Percentiles rank a stretch among this genome's conserved stretches.
Evolutionary conservation across 2,113 vertebrate genomes (phyloP).

Genomic region (Laticauda laticaudata): DNA sequence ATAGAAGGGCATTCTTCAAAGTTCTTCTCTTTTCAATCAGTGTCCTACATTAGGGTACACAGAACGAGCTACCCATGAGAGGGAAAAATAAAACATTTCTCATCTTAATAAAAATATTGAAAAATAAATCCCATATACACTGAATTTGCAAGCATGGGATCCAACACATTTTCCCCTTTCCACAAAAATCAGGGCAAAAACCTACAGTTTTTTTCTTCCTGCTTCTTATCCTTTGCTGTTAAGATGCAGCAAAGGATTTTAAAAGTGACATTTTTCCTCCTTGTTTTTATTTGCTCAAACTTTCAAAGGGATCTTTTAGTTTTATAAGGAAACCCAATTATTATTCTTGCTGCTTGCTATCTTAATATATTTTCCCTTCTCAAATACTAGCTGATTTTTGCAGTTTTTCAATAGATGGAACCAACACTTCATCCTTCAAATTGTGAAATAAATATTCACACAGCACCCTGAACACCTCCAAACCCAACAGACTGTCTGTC

Average conservation of each 20-base stretch:
- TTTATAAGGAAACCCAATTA: neutral
- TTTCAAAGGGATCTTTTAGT: neutral
- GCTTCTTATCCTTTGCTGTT: neutral
- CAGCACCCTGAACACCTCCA: slow-evolving; percentile 8
- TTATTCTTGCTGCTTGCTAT: neutral
- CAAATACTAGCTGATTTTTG: slow-evolving; percentile 8
- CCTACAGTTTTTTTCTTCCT: neutral
- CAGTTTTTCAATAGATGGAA: slow-evolving; percentile 8
- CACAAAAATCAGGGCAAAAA: neutral
- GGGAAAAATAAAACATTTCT: neutral
- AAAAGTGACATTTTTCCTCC: neutral
- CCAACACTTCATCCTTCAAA: slow-evolving; percentile 14
- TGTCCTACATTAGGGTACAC: neutral
- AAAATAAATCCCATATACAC: neutral
- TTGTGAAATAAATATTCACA: slow-evolving; percentile 22
- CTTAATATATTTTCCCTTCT: neutral
- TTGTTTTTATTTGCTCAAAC: neutral
- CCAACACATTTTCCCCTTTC: neutral
- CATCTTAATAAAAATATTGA: neutral
- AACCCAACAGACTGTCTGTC: slow-evolving; percentile 10
- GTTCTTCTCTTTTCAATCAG: neutral
- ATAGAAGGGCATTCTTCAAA: neutral
- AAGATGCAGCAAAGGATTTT: neutral
- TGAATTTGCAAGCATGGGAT: neutral
- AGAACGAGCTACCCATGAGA: neutral